A percentile compares a stretch with the other conserved stretches of the same genome.
These are phyloP conservation scores for Synchiropus splendidus DNA, from an alignment of 2,113 vertebrate genomes.

Conservation along the genomic window DNA sequence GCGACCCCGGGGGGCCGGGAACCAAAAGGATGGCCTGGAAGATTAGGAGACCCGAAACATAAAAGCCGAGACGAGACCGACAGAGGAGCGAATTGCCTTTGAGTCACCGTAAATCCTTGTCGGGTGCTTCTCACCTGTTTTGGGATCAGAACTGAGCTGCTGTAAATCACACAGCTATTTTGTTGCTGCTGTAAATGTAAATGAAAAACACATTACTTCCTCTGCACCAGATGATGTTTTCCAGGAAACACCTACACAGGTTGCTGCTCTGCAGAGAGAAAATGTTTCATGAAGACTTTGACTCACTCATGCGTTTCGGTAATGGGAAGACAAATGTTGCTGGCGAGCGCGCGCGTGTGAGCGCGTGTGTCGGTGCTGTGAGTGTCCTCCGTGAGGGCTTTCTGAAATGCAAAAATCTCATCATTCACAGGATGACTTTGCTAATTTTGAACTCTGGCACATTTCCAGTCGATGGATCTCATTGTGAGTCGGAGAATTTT, in stretches of 20 bases:
- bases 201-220: constrained; percentile 40
- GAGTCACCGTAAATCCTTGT: too few species aligned
- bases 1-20: too few species aligned
- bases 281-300: constrained; percentile 20
- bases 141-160: constrained; percentile 3
- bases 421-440: constrained; percentile 1
- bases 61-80: too few species aligned
- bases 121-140: too few species aligned
- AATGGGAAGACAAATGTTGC: constrained; percentile 1
- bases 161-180: constrained; percentile 20
- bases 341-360: too few species aligned
- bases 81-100: too few species aligned
- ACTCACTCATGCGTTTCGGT: constrained; percentile 17
- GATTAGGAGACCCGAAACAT: too few species aligned
- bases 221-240: constrained; percentile 53
- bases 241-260: constrained; percentile 47
- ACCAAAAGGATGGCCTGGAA: too few species aligned
- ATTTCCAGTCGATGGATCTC: neutral
- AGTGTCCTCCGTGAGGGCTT: too few species aligned
- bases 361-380: too few species aligned
- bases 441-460: constrained; percentile 4
- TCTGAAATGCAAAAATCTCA: constrained; percentile 1
- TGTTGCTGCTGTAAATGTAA: constrained; percentile 31
- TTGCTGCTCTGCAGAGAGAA: constrained; percentile 22
- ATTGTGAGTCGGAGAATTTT: neutral